Percentiles rank a stretch among this genome's conserved stretches.
Conservation (phyloP, 2,797 vertebrate species). For the Sebastes trivittatus region DNA sequence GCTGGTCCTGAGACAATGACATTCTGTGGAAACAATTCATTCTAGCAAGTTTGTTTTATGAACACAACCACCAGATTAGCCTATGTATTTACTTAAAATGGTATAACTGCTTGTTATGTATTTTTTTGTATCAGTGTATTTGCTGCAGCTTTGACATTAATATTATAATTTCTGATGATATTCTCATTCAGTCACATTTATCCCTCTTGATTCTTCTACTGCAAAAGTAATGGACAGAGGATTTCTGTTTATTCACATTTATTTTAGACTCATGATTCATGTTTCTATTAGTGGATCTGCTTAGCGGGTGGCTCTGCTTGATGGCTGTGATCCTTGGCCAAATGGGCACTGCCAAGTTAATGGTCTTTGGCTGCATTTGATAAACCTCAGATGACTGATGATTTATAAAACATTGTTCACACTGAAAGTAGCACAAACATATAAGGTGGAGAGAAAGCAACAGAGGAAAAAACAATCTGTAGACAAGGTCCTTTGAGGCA, state of each 20-base stretch:
- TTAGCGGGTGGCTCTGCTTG: not conserved
- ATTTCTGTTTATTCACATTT: not conserved
- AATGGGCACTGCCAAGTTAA: not conserved
- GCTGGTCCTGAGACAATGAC: not conserved
- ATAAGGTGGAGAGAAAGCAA: not conserved
- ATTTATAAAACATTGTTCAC: not conserved
- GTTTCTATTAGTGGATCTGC: conserved; percentile 29
- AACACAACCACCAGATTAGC: not conserved
- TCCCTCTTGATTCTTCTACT: not conserved
- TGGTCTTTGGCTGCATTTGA: not conserved
- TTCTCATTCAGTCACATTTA: not conserved
- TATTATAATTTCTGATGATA: not conserved
- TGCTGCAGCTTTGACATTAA: not conserved
- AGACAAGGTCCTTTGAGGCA: not conserved
- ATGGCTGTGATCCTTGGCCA: conserved; percentile 9
- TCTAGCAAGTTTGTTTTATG: not conserved
- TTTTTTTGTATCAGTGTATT: not conserved
- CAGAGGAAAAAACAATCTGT: not conserved
- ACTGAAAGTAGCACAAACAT: not conserved
- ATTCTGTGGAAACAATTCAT: not conserved
- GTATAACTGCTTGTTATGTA: not conserved
- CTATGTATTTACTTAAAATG: not conserved
- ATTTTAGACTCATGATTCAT: not conserved
- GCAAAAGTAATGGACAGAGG: not conserved
- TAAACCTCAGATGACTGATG: conserved; percentile 1